Base-by-base conservation (phyloP, 2,113 vertebrate species). In the Petrocephalus zakoni region DNA sequence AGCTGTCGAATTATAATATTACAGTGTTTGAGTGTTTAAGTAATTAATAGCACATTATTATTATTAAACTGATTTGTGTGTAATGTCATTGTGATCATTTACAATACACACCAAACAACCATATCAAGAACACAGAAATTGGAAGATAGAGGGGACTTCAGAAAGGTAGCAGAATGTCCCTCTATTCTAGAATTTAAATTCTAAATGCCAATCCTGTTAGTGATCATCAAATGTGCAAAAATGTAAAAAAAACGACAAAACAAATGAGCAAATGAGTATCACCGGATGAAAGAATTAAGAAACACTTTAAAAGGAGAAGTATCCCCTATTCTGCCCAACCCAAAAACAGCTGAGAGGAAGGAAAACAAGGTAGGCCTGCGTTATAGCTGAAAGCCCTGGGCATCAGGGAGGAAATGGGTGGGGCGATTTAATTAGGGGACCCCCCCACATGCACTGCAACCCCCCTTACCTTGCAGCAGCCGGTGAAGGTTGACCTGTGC, bases 401-500 rank as follows among this genome's bases (percentile, higher is more conserved):
- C 58, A 61, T 61, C 4, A 4, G 1, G 10, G 61, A 29, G 61
- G 61, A 68, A 85, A 51, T 25, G 21, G 46, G 46, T 2, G 21
- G n/a, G 22, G 47, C 9, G 10, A 21, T 51, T n/a, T n/a, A n/a
- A n/a, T 21, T 37, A 34, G 4, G 55, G 42, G 42, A 13, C 5
- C 2, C 61, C 87, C 11, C n/a, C 5, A 11, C 5, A 10, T n/a
- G 11, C 87, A 52, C 52, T 22, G 25, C 46, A 86, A 15, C 25
- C 85, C 37, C 89, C 37, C 89, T 90, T 96, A 97, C 96, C 97
- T 97, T 97, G 96, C 92, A 96, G 94, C 93, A 95, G 90, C 92
- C 94, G 96, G 93, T 96, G 96, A 82, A 97, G 96, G 93, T 96
- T 96, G 90, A 96, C 95, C 93, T 97, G 95, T 82, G 96, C 96